Evolutionary conservation across 1,140 invertebrate species (phyloP).

Genomic region (Aporrectodea caliginosa): DNA sequence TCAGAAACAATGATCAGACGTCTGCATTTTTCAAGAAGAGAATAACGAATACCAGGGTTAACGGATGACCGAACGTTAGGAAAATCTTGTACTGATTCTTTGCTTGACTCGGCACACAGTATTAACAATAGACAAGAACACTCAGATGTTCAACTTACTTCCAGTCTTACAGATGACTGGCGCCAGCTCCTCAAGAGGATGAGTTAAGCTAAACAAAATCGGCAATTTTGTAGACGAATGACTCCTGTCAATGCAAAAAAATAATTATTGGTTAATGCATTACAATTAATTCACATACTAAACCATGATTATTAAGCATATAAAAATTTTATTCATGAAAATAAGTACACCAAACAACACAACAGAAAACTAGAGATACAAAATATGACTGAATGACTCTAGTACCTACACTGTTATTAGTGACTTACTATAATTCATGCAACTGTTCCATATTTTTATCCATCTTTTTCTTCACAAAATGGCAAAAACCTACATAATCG

Average conservation of each 20-base stretch:
- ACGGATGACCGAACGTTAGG: too few species aligned
- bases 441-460: neutral
- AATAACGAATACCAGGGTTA: too few species aligned
- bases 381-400: neutral
- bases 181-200: conserved; percentile 83
- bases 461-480: too few species aligned
- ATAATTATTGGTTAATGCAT: conserved; percentile 10
- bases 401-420: neutral
- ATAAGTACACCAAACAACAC: neutral
- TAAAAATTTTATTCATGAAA: neutral
- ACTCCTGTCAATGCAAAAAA: conserved; percentile 2
- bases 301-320: conserved; percentile 38
- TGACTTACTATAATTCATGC: neutral
- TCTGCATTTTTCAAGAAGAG: too few species aligned
- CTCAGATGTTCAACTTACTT: too few species aligned
- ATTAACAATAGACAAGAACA: too few species aligned
- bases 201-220: conserved; percentile 74
- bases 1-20: too few species aligned
- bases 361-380: neutral
- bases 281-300: conserved; percentile 40
- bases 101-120: too few species aligned
- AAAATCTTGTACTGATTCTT: too few species aligned
- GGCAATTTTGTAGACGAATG: conserved; percentile 57
- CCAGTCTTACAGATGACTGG: conserved; percentile 65
- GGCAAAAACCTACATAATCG: too few species aligned